Base-by-base conservation (phyloP, 1,140 invertebrate species). In the Steinernema feltiae region DNA sequence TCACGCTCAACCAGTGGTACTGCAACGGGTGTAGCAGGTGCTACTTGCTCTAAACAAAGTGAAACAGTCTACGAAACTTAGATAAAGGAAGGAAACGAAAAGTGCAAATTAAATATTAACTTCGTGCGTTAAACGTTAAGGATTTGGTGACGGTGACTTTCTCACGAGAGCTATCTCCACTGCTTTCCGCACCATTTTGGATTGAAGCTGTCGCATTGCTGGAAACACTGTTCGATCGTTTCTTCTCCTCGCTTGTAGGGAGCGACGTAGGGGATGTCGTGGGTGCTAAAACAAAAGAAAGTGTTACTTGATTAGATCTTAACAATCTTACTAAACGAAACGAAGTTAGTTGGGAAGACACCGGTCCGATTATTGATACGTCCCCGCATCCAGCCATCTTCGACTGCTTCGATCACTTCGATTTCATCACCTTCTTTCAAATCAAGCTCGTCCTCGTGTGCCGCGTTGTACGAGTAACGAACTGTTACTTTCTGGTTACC, bases 331-430 rank as follows among this genome's bases (percentile, higher is more conserved):
- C 32, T 30, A 27, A 72, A 72, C 73, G 75, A 46, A 29, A 87
- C 87, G 89, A 98, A 98, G 89, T 98, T 98, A 86, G 97, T 95
- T 1, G 95, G 96, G 87, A 98, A 98, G 1, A 98, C 90, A 0
- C 95, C 96, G 71, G 93, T 88, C 86, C 91, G 91, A 31, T 94
- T 94, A 79, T 91, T 90, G 0, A 95, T 81, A 88, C 98, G 94
- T 70, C 95, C 96, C 87, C 92, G 92, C 95, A 95, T 97, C 95
- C 95, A 97, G 48, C 94, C 94, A 82, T 92, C 91, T 87, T 98
- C 96, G 69, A 93, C 92, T 32, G 92, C 91, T 82, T 96, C 92
- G 87, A 97, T 87, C 74, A 98, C 89, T 2, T 90, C 92, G 76
- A 98, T 92, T 21, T 96, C 89, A 82, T 98, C 94, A 32, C 93